Evolutionary conservation across 2,888 invertebrate species (phyloP), one percentile per base, ranked within the genome.

Genomic region (Cordilura impudica): DNA sequence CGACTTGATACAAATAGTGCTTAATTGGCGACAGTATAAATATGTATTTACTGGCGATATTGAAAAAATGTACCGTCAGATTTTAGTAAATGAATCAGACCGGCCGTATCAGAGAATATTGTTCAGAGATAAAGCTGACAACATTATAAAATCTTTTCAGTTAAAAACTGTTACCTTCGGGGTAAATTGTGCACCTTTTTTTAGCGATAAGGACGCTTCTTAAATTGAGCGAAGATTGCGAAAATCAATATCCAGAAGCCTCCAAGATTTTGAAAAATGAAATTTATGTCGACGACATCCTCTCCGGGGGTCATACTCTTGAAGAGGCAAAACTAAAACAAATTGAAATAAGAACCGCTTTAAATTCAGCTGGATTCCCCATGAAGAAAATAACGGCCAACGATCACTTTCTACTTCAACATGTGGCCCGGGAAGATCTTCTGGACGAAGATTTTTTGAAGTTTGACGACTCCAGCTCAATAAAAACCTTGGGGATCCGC

Each of bases 21-120:
- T n/a, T n/a, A n/a, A n/a, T n/a, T n/a, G n/a, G n/a, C n/a, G n/a
- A n/a, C n/a, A n/a, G n/a, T n/a, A n/a, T n/a, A n/a, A n/a, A n/a
- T n/a, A n/a, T n/a, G n/a, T n/a, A n/a, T n/a, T n/a, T n/a, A n/a
- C n/a, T n/a, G n/a, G n/a, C n/a, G n/a, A n/a, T n/a, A n/a, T n/a
- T n/a, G n/a, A n/a, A n/a, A n/a, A n/a, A n/a, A n/a, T n/a, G n/a
- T n/a, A n/a, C n/a, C n/a, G n/a, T n/a, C n/a, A n/a, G 14, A 47
- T 16, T 7, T 2, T 45, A 18, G 60, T 80, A 1, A 21, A 74
- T 5, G 35, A 39, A 6, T 3, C 16, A 10, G 69, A 81, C 39
- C 49, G 43, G 10, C 31, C 54, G 10, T 81, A 54, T 35, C 79
- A 81, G 19, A 31, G 78, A 4, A 75, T 83, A 3, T 8, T 80